A percentile compares a stretch with the other conserved stretches of the same genome.
phyloP scores from a whole-genome alignment of 2,113 vertebrate species.

The Willisornis vidua region DNA sequence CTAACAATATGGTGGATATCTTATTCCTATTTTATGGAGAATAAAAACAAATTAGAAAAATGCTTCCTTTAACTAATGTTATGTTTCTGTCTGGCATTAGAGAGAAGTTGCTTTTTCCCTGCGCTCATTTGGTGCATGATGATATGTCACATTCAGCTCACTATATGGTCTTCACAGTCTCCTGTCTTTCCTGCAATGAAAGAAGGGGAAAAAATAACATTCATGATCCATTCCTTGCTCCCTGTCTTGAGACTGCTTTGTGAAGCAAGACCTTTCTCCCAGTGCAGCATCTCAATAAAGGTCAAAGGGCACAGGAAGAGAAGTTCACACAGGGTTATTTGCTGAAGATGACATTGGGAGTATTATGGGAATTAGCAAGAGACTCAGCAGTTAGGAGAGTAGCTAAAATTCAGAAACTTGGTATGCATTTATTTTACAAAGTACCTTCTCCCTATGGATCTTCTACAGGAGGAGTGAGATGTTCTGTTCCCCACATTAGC shows the following conservation, averaged over 20 bases:
- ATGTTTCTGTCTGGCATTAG: not conserved
- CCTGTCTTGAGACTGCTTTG: not conserved
- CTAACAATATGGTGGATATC: not conserved
- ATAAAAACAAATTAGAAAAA: not conserved
- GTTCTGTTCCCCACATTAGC: fast-evolving
- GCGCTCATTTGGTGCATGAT: fast-evolving
- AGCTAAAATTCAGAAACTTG: not conserved
- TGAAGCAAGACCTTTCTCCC: not conserved
- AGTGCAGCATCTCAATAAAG: not conserved
- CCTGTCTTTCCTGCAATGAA: not conserved
- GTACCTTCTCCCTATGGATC: not conserved
- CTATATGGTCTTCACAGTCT: not conserved
- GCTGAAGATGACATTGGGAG: not conserved
- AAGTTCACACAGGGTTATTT: not conserved
- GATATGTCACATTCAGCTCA: not conserved
- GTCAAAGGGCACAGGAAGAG: not conserved
- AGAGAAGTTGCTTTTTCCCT: not conserved
- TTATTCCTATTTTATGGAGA: not conserved
- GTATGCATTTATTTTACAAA: not conserved
- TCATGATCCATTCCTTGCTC: fast-evolving
- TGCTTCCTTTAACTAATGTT: not conserved
- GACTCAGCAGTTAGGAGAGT: not conserved
- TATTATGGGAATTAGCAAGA: not conserved
- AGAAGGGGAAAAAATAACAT: not conserved
- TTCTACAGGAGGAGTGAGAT: not conserved